Evolutionary conservation across 2,797 vertebrate genomes (phyloP).

Genomic region (Phalanger gymnotis): DNA sequence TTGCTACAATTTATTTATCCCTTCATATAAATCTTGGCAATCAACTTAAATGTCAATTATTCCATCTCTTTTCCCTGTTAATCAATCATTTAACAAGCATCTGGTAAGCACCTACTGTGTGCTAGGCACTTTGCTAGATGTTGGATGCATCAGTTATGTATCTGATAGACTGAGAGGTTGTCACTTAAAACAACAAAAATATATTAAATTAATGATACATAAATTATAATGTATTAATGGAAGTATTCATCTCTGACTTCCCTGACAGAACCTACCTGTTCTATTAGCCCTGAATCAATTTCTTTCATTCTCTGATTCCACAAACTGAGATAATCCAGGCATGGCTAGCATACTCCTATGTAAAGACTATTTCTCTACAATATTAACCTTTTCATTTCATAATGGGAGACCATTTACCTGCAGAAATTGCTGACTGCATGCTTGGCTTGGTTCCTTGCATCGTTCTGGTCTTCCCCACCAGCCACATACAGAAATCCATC

Average conservation of each 20-base stretch:
- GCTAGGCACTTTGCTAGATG: background rate
- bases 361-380: slow-evolving; percentile 14
- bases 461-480: slow-evolving; percentile 99
- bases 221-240: background rate
- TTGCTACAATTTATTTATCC: background rate
- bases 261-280: background rate
- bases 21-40: slow-evolving; percentile 41
- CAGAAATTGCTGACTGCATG: slow-evolving; percentile 99
- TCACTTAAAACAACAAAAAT: background rate
- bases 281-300: background rate
- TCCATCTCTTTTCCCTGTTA: slow-evolving; percentile 30
- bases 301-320: slow-evolving; percentile 22
- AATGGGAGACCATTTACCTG: slow-evolving; percentile 89
- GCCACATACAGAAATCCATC: slow-evolving; percentile 99
- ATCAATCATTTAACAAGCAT: slow-evolving; percentile 8
- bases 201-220: no score
- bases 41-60: slow-evolving; percentile 9
- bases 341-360: slow-evolving; percentile 17
- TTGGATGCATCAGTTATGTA: background rate
- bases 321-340: background rate
- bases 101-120: background rate
- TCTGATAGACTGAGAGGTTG: background rate
- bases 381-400: background rate
- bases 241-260: background rate
- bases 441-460: slow-evolving; percentile 99